These are phyloP conservation scores for Emesis castigata DNA, from an alignment of 2,888 invertebrate genomes.

Conservation along the genomic window DNA sequence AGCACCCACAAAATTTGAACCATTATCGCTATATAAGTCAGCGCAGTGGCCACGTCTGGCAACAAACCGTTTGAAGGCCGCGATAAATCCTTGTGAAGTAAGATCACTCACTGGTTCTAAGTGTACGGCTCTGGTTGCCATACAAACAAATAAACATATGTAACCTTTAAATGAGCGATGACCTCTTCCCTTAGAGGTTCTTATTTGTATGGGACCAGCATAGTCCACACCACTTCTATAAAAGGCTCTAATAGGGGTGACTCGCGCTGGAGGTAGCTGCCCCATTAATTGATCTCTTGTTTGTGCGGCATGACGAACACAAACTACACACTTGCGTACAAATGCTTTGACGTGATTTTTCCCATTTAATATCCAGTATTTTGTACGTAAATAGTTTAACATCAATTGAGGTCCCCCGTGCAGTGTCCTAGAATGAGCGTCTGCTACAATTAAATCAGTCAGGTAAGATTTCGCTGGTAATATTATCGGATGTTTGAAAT, in stretches of 20 bases:
- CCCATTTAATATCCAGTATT: slow-evolving; percentile 43
- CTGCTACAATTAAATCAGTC: slow-evolving; percentile 42
- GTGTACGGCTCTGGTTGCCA: background rate
- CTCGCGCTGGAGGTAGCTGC: slow-evolving; percentile 41
- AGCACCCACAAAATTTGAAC: slow-evolving; percentile 49
- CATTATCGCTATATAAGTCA: slow-evolving; percentile 40
- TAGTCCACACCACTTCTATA: slow-evolving; percentile 47
- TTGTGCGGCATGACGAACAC: too few species aligned
- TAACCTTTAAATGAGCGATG: slow-evolving; percentile 24
- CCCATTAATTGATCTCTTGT: slow-evolving; percentile 50
- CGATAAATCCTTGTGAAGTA: too few species aligned
- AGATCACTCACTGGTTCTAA: background rate
- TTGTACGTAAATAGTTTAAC: slow-evolving; percentile 39
- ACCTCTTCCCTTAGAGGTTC: slow-evolving; percentile 53
- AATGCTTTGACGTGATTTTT: too few species aligned
- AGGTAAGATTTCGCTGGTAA: slow-evolving; percentile 18
- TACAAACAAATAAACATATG: slow-evolving; percentile 18
- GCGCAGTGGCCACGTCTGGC: slow-evolving; percentile 47
- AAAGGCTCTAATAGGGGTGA: slow-evolving; percentile 41
- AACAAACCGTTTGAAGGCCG: slow-evolving; percentile 45
- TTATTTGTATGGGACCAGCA: slow-evolving; percentile 48
- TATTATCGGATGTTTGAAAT: slow-evolving; percentile 26
- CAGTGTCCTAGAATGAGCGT: slow-evolving; percentile 57
- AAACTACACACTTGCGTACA: too few species aligned
- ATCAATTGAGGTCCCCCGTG: slow-evolving; percentile 63